Base-by-base conservation (phyloP, 2,888 invertebrate species). In the Apamea sordens region DNA sequence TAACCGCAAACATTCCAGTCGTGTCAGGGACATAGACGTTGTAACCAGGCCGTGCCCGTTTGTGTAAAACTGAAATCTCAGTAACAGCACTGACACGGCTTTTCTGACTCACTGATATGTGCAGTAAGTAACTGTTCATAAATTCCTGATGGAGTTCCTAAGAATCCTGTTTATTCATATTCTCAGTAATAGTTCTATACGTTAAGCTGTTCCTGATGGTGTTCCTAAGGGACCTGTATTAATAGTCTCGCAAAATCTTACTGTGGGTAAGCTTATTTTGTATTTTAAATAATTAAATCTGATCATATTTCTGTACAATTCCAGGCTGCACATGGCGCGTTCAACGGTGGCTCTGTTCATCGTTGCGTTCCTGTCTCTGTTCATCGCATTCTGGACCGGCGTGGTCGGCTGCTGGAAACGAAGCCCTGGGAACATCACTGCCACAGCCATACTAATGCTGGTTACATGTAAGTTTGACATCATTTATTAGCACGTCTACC, bases 371-470 rank as follows among this genome's bases (percentile, higher is more conserved):
- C 97, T 99, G 90, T 98, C 99, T 68, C 98, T 99, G 89, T 98
- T 99, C 95, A 98, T 99, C 90, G 99, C 99, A 41, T 99, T 99
- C 96, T 99, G 99, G 98, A 99, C 99, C 77, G 99, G 99, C 80
- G 98, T 99, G 24, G 98, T 99, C 56, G 99, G 99, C 89, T 99
- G 99, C 95, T 99, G 99, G 99, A 98, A 99, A 95, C 97, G 99
- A 90, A 99, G 99, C 73, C 98, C 99, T 15, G 99, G 99, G 87
- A 99, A 99, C 93, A 98, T 99, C 91, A 99, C 99, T 50, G 98
- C 99, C 74, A 99, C 99, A 8, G 99, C 99, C 53, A 98, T 99
- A 89, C 97, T 99, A 74, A 98, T 99, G 98, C 97, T 99, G 76
- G 97, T 99, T 85, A 98, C 99, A 91, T 98, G 99, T 99, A 95